A percentile compares a stretch with the other conserved stretches of the same genome.
These are phyloP conservation scores for Neotoma lepida DNA, from an alignment of 2,113 vertebrate species.

Conservation along the genomic window DNA sequence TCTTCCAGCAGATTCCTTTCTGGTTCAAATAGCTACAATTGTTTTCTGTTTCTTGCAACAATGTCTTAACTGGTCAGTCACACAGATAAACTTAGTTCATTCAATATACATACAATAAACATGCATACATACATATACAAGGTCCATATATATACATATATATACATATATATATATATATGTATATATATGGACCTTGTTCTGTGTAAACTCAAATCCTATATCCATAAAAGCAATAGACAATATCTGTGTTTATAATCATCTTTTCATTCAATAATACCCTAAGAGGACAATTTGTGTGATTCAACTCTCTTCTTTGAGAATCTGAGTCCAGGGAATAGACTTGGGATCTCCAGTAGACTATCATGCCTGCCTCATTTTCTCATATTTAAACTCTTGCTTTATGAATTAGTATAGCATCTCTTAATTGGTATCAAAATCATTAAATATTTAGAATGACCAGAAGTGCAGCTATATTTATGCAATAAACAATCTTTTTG, in stretches of 20 bases:
- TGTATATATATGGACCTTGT: neutral
- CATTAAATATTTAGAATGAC: neutral
- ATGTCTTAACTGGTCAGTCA: neutral
- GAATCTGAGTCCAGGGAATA: neutral
- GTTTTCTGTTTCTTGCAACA: neutral
- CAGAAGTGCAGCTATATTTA: neutral
- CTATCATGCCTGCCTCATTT: neutral
- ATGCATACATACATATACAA: too few species aligned
- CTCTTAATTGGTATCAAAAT: neutral
- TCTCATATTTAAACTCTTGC: neutral
- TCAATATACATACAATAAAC: too few species aligned
- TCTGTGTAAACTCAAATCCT: neutral
- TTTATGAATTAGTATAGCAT: neutral
- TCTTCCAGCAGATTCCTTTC: neutral
- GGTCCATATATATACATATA: too few species aligned
- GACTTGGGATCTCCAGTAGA: neutral
- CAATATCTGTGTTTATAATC: neutral
- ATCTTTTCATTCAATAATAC: neutral
- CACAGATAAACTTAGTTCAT: neutral
- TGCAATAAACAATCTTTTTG: neutral
- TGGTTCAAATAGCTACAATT: neutral
- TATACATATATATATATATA: too few species aligned
- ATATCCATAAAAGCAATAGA: neutral
- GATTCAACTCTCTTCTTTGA: neutral
- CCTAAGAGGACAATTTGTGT: neutral